A percentile compares a stretch with the other conserved stretches of the same genome.
phyloP scores from a whole-genome alignment of 2,113 vertebrate genomes.

The Desmodus rotundus region DNA sequence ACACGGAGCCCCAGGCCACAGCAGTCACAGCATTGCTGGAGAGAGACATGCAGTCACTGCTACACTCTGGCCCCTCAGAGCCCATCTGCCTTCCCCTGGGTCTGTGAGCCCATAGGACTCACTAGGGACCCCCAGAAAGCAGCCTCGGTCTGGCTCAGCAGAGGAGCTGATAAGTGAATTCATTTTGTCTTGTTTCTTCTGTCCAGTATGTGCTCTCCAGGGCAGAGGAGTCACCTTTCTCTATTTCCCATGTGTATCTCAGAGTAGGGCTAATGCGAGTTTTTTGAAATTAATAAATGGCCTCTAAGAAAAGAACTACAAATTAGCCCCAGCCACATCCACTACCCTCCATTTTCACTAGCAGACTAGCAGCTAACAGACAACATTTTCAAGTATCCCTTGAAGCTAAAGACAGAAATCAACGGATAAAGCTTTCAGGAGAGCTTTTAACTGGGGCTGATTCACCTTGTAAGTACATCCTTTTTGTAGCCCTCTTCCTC shows the following conservation, averaged over 20 bases:
- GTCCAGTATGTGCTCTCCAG: not conserved
- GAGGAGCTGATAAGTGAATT: rapidly evolving
- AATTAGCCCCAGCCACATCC: not conserved
- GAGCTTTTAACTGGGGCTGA: not conserved
- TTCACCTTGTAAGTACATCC: not conserved
- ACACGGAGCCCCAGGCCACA: constrained; percentile 88
- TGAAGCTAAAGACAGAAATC: not conserved
- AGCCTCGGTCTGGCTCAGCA: not conserved
- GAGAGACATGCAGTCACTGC: not conserved
- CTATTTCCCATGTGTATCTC: not conserved
- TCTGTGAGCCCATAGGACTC: rapidly evolving
- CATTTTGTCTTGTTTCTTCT: not conserved
- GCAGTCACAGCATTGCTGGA: constrained; percentile 93
- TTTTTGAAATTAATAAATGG: not conserved
- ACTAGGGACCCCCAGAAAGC: not conserved
- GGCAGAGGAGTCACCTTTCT: not conserved
- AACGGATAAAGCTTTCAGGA: not conserved
- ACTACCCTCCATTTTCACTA: not conserved
- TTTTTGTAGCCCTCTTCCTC: not conserved
- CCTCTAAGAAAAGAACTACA: not conserved
- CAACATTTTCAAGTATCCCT: not conserved
- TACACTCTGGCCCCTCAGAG: not conserved
- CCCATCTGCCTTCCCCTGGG: rapidly evolving
- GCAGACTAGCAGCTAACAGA: not conserved
- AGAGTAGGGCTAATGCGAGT: not conserved